Percentiles rank a stretch among this genome's conserved stretches.
Evolutionary conservation across 2,113 vertebrate species (phyloP).

Genomic region (Tragulus kanchil): DNA sequence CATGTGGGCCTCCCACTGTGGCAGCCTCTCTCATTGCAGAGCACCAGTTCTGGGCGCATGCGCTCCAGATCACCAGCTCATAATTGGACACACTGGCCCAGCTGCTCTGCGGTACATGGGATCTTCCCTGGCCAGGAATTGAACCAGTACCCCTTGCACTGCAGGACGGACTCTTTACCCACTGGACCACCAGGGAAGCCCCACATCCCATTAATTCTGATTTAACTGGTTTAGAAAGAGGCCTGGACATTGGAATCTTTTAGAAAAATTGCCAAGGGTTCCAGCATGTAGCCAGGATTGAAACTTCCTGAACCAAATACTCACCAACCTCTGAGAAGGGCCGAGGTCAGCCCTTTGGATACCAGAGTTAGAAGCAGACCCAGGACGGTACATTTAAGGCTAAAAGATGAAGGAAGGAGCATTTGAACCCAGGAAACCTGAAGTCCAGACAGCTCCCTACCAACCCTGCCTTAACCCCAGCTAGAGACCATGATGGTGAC

Average conservation of each 20-base stretch:
- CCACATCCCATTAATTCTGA: neutral
- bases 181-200: too few relatives aligned
- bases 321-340: neutral
- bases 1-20: too few relatives aligned
- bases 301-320: neutral
- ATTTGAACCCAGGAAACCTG: neutral
- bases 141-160: too few relatives aligned
- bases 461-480: neutral
- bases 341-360: neutral
- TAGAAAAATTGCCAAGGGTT: neutral
- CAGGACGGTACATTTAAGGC: neutral
- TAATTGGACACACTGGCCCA: too few relatives aligned
- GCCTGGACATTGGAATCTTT: neutral
- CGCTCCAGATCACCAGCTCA: too few relatives aligned
- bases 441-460: neutral
- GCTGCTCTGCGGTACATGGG: too few relatives aligned
- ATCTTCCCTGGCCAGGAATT: too few relatives aligned
- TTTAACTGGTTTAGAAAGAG: neutral
- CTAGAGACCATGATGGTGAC: neutral
- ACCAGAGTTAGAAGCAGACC: neutral
- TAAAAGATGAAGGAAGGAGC: neutral
- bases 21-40: too few relatives aligned
- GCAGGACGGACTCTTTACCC: too few relatives aligned
- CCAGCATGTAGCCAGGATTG: neutral
- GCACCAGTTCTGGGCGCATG: too few relatives aligned